These are phyloP conservation scores for Ptychochromis oligacanthus DNA, from an alignment of 2,113 vertebrate species.

Conservation along the genomic window DNA sequence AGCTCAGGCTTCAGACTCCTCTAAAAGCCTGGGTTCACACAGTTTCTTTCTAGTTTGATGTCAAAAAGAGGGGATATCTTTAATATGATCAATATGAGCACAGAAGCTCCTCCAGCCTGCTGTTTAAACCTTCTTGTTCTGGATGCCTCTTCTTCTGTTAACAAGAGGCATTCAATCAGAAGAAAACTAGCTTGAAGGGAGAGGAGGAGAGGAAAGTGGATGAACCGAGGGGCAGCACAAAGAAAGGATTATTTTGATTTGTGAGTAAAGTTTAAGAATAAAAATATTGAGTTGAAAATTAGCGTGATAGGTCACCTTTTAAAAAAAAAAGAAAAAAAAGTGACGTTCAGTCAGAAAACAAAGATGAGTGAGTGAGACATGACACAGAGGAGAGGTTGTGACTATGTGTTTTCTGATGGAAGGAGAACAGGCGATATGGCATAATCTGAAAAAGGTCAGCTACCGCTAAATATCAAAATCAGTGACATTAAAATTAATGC, in stretches of 20 bases:
- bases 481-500: constrained; percentile 60
- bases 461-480: constrained; percentile 44
- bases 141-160: too few relatives aligned
- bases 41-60: neutral
- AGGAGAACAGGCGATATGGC: neutral
- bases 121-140: neutral
- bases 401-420: constrained; percentile 2
- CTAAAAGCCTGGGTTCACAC: neutral
- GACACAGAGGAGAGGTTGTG: constrained; percentile 4
- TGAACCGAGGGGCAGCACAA: neutral
- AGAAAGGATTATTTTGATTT: neutral
- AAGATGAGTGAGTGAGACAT: neutral
- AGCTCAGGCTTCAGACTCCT: neutral
- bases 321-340: neutral
- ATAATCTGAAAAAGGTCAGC: constrained; percentile 53
- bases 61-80: neutral
- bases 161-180: neutral
- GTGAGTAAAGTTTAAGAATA: neutral
- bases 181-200: neutral
- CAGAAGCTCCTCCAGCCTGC: neutral
- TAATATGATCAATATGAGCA: neutral
- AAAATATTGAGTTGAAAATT: neutral
- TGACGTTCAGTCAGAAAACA: neutral
- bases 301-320: neutral
- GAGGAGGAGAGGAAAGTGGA: neutral